Evolutionary conservation across 2,888 invertebrate species (phyloP).

Genomic region (Notodonta dromedarius): DNA sequence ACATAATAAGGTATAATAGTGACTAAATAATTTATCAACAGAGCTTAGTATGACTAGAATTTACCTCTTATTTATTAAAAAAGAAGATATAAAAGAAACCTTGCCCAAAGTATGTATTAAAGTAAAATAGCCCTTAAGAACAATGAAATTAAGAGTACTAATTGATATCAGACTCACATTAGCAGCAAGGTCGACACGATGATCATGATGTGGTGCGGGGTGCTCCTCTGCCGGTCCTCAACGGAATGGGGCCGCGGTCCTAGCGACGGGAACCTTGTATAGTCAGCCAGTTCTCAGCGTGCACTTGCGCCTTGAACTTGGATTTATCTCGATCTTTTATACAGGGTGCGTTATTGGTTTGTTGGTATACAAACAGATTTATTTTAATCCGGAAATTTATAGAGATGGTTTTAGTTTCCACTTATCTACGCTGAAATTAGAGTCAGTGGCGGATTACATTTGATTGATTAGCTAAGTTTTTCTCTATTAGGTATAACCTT

Average conservation of each 20-base stretch:
- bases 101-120: too few relatives aligned
- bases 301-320: constrained; percentile 80
- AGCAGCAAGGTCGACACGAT: constrained; percentile 49
- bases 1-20: too few relatives aligned
- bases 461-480: too few relatives aligned
- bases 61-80: too few relatives aligned
- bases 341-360: constrained; percentile 60
- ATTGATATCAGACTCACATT: constrained; percentile 26
- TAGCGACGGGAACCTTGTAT: constrained; percentile 72
- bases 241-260: constrained; percentile 66
- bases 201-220: constrained; percentile 25
- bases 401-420: too few relatives aligned
- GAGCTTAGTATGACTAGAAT: too few relatives aligned
- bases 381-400: not conserved
- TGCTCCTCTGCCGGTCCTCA: constrained; percentile 28
- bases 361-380: constrained; percentile 21
- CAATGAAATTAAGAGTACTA: not conserved
- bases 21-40: too few relatives aligned
- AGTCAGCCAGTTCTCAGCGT: constrained; percentile 64
- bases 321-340: constrained; percentile 78
- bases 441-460: too few relatives aligned
- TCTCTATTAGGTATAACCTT: too few relatives aligned
- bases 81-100: too few relatives aligned
- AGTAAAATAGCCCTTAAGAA: too few relatives aligned
- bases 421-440: too few relatives aligned